These are phyloP conservation scores for Neotragus moschatus DNA, from an alignment of 2,113 vertebrate genomes.

Conservation along the genomic window DNA sequence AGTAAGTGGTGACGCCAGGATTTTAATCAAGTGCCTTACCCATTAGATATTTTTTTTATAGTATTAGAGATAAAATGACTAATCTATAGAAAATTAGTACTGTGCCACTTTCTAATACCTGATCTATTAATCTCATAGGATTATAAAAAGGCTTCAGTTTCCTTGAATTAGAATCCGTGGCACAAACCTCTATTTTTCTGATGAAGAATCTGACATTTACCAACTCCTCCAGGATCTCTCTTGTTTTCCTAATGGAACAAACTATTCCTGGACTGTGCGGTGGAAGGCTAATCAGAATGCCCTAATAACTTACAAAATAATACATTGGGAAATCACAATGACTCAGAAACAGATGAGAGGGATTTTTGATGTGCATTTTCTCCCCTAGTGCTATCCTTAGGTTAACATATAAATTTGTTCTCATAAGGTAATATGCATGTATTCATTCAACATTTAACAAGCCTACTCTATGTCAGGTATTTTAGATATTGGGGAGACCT, in stretches of 20 bases:
- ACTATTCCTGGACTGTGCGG: not conserved
- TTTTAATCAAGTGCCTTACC: slow-evolving; percentile 35
- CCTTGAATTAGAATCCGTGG: not conserved
- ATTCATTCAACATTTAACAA: slow-evolving; percentile 3
- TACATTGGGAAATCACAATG: not conserved
- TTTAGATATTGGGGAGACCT: not conserved
- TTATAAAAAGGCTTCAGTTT: slow-evolving; percentile 16
- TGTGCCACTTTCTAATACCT: not conserved
- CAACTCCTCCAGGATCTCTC: not conserved
- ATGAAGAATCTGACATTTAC: not conserved
- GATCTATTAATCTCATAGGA: slow-evolving; percentile 23
- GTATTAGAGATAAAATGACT: not conserved
- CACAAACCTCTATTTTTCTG: not conserved
- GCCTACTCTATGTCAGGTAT: not conserved
- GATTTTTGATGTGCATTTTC: not conserved
- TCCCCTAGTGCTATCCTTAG: not conserved
- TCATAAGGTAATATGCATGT: not conserved
- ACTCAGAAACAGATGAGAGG: not conserved
- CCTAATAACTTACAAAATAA: slow-evolving; percentile 17
- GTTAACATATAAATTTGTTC: not conserved
- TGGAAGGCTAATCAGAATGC: not conserved
- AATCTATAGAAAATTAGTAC: slow-evolving; percentile 37
- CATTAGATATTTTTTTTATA: not conserved
- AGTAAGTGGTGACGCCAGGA: not conserved
- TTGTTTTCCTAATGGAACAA: not conserved